Evolutionary conservation across 2,888 invertebrate species (phyloP).

Genomic region (Melitaea athalia): DNA sequence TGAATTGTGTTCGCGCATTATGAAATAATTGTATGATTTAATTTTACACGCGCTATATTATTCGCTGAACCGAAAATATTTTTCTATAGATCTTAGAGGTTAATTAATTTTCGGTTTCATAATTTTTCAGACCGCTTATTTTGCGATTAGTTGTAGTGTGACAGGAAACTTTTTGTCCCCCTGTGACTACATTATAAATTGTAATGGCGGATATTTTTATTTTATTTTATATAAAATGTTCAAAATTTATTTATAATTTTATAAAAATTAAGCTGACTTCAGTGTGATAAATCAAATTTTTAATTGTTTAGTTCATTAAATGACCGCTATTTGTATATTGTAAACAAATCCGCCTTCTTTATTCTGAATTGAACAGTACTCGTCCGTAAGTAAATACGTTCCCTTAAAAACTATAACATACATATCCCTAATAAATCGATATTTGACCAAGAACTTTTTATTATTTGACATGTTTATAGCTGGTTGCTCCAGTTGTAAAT

Average conservation of each 20-base stretch:
- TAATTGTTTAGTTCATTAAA: slow-evolving; percentile 30
- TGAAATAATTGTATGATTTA: slow-evolving; percentile 11
- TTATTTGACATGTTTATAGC: slow-evolving; percentile 24
- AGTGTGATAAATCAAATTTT: slow-evolving; percentile 24
- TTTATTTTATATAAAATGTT: slow-evolving; percentile 15
- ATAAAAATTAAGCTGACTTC: slow-evolving; percentile 19
- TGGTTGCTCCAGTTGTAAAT: neutral
- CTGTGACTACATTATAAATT: neutral
- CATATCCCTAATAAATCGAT: slow-evolving; percentile 39
- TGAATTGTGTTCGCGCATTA: slow-evolving; percentile 24
- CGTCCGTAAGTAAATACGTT: slow-evolving; percentile 34
- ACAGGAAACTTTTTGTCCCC: neutral
- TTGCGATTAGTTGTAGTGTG: neutral
- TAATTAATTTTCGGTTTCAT: slow-evolving; percentile 18
- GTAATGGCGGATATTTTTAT: neutral
- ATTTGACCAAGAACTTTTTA: slow-evolving; percentile 32
- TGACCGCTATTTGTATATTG: slow-evolving; percentile 32
- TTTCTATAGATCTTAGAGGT: slow-evolving; percentile 5
- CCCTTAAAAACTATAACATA: slow-evolving; percentile 31
- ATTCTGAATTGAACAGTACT: slow-evolving; percentile 36
- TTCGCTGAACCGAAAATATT: neutral
- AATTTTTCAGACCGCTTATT: slow-evolving; percentile 2
- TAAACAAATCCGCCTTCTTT: slow-evolving; percentile 38
- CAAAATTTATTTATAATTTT: slow-evolving; percentile 21
- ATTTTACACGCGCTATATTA: slow-evolving; percentile 6